phyloP scores from a whole-genome alignment of 2,113 vertebrate species.

The Australoheros scitulus region DNA sequence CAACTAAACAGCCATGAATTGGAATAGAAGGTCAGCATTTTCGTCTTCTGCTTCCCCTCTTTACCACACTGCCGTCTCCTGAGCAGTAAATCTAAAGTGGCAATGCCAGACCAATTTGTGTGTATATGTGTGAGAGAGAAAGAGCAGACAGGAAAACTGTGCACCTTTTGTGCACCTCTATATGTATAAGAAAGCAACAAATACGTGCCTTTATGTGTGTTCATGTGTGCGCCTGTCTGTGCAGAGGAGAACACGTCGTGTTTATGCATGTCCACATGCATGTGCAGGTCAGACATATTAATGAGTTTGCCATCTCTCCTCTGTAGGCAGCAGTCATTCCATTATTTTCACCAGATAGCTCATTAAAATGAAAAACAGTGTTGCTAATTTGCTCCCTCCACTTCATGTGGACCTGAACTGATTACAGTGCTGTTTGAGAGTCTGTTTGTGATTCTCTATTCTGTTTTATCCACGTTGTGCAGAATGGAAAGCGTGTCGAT shows the following conservation, averaged over 20 bases:
- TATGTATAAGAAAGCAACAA: not conserved
- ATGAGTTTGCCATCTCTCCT: conserved; percentile 17
- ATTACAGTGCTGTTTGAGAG: conserved; percentile 9
- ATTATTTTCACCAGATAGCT: conserved; percentile 56
- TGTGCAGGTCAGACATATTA: conserved; percentile 18
- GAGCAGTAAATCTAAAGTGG: conserved; percentile 46
- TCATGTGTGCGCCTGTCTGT: too few relatives aligned
- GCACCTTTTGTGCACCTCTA: not conserved
- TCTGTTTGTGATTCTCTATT: conserved; percentile 20
- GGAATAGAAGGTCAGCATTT: not conserved
- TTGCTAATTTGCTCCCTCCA: conserved; percentile 33
- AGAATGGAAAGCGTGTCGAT: not conserved
- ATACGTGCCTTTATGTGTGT: not conserved
- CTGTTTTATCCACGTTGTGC: conserved; percentile 34
- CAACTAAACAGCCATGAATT: not conserved
- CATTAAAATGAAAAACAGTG: conserved; percentile 36
- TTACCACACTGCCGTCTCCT: conserved; percentile 8
- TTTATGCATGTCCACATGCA: not conserved
- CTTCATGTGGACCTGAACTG: not conserved
- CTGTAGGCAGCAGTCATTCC: conserved; percentile 20
- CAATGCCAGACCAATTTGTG: conserved; percentile 39
- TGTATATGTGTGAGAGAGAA: not conserved
- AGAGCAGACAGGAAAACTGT: not conserved
- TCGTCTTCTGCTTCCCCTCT: conserved; percentile 13
- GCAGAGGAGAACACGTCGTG: not conserved